Evolutionary conservation across 2,797 vertebrate genomes (phyloP).

Genomic region (Molossus alvarezi): DNA sequence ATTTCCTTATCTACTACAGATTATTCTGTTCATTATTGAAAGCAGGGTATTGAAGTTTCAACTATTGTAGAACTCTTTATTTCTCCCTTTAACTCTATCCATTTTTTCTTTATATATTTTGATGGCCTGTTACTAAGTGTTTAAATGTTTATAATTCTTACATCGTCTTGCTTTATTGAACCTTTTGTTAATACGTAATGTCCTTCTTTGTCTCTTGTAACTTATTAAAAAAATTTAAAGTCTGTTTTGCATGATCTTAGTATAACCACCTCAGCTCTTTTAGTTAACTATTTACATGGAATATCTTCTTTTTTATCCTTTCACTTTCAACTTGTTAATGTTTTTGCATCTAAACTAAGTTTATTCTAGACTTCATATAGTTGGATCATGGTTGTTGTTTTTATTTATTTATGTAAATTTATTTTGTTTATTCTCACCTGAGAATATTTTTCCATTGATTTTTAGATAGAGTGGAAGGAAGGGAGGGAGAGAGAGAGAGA

Average conservation of each 20-base stretch:
- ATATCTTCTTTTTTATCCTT: constrained; percentile 5
- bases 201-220: constrained; percentile 18
- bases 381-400: not conserved
- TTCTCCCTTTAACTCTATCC: not conserved
- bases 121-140: not conserved
- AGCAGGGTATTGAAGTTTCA: constrained; percentile 1
- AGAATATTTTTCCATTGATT: no score
- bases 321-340: not conserved
- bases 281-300: constrained; percentile 17
- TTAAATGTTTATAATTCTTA: constrained; percentile 22
- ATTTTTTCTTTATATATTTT: constrained; percentile 62
- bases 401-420: no score
- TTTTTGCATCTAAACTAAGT: constrained; percentile 33
- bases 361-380: not conserved
- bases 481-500: no score
- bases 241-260: constrained; percentile 3
- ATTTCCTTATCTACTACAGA: constrained; percentile 2
- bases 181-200: constrained; percentile 15
- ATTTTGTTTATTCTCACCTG: no score
- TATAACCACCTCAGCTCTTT: not conserved
- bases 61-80: constrained; percentile 51
- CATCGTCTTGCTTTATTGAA: constrained; percentile 22
- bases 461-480: no score
- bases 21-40: constrained; percentile 39
- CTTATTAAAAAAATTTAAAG: not conserved